Base-by-base conservation (phyloP, 2,113 vertebrate genomes). In the Callithrix jacchus region DNA sequence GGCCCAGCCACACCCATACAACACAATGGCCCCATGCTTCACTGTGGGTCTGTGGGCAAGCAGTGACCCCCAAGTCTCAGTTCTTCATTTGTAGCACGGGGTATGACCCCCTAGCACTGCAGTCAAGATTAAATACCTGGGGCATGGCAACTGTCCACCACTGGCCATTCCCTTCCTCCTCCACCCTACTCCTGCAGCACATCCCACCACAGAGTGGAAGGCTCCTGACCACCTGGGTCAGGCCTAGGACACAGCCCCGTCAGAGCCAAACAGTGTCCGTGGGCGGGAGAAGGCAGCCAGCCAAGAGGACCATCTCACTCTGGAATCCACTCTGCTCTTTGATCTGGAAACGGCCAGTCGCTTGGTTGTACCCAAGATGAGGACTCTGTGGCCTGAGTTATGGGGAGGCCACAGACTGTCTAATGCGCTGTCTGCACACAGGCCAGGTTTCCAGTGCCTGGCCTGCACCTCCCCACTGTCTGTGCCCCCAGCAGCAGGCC, bases 101-200 rank as follows among this genome's bases (percentile, higher is more conserved):
- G 3, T 32, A 18, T 14, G 17, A 64, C n/a, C 61, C 49, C 40
- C 35, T 3, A 3, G n/a, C 42, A 6, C 49, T 23, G 18, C 16
- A 1, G 2, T 21, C 13, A 23, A 45, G 49, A 37, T 1, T 11
- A 71, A 56, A 20, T 2, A 23, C 64, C 23, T 1, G 3, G 20
- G 1, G 32, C 21, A 6, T 0, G 2, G 40, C 10, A 4, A 37
- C 49, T 23, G 70, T n/a, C 23, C 0, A 42, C 27, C 84, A 77
- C 37, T 3, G 0, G 6, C 6, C 10, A 70, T 35, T 10, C 20
- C 64, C 88, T 21, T 71, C 68, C 79, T 70, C 20, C 20, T 52
- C 49, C 1, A 0, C 73, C 20, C 71, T 18, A 0, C 3, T 1
- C 3, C 58, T 42, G 3, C 0, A 0, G 70, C 6, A 18, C 0